phyloP scores from a whole-genome alignment of 2,113 vertebrate species.

The Thalassoma bifasciatum region DNA sequence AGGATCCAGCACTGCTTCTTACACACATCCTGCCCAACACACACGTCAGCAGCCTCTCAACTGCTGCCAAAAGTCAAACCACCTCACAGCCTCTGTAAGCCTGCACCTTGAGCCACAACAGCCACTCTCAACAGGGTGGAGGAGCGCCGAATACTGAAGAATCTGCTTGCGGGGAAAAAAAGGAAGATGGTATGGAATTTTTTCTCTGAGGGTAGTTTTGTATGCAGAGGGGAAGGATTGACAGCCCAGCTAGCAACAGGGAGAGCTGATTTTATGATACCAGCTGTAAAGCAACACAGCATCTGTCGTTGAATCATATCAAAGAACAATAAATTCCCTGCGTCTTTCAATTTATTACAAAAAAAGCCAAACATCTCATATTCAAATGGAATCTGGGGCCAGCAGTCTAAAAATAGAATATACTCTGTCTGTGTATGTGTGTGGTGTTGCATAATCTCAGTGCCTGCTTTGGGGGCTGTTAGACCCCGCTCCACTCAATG shows the following conservation, averaged over 20 bases:
- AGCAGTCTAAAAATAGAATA: conserved; percentile 27
- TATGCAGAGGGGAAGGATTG: conserved; percentile 3
- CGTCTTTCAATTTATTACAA: conserved; percentile 24
- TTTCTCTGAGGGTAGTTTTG: conserved; percentile 13
- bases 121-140: conserved; percentile 45
- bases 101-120: conserved; percentile 62
- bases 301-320: conserved; percentile 45
- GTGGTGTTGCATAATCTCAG: conserved; percentile 62
- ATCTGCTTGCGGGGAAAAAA: conserved; percentile 37
- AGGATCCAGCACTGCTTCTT: conserved; percentile 79
- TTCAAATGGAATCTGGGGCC: conserved; percentile 18
- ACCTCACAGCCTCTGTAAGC: conserved; percentile 64
- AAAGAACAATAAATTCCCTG: conserved; percentile 12
- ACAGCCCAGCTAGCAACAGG: conserved; percentile 30
- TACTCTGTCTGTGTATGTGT: conserved; percentile 9
- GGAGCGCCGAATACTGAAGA: conserved; percentile 40
- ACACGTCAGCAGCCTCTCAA: conserved; percentile 78
- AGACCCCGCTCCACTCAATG: conserved; percentile 48
- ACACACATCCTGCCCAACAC: conserved; percentile 79
- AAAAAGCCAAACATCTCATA: conserved; percentile 14
- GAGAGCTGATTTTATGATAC: conserved; percentile 25
- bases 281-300: conserved; percentile 4
- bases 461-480: conserved; percentile 56
- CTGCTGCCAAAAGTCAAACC: conserved; percentile 76
- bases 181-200: conserved; percentile 36